Evolutionary conservation across 2,113 vertebrate species (phyloP).

Genomic region (Romanogobio albipinnatus): DNA sequence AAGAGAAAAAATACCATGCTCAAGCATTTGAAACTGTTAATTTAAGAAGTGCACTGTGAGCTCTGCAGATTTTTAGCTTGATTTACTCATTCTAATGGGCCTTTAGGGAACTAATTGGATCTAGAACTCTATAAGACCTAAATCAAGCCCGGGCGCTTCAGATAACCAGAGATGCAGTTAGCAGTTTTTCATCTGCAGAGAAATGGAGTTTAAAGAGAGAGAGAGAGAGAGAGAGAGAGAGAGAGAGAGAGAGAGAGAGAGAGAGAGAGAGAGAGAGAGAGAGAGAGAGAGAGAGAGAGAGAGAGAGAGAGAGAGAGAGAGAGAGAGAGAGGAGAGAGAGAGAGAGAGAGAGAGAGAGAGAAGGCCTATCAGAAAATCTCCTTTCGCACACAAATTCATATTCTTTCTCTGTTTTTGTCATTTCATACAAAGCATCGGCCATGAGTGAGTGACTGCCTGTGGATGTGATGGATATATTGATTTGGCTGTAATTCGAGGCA

Average conservation of each 20-base stretch:
- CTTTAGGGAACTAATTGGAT: constrained; percentile 46
- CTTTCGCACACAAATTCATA: neutral
- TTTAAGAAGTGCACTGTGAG: constrained; percentile 40
- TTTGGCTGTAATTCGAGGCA: constrained; percentile 31
- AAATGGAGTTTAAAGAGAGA: neutral
- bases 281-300: neutral
- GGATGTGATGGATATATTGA: constrained; percentile 28
- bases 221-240: neutral
- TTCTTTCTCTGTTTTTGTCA: neutral
- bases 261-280: neutral
- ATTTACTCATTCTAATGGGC: constrained; percentile 42
- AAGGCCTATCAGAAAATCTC: neutral
- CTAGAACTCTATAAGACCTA: constrained; percentile 19
- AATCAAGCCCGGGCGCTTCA: constrained; percentile 14
- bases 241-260: neutral
- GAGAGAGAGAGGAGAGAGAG: neutral
- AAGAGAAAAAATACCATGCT: constrained; percentile 23
- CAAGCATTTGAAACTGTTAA: constrained; percentile 35
- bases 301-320: neutral
- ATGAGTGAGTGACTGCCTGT: constrained; percentile 19
- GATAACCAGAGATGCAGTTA: neutral
- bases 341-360: neutral
- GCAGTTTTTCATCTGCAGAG: constrained; percentile 23
- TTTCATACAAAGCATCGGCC: constrained; percentile 18
- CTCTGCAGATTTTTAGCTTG: constrained; percentile 37